Evolutionary conservation across 2,888 invertebrate species (phyloP).

Genomic region (Galeruca laticollis): DNA sequence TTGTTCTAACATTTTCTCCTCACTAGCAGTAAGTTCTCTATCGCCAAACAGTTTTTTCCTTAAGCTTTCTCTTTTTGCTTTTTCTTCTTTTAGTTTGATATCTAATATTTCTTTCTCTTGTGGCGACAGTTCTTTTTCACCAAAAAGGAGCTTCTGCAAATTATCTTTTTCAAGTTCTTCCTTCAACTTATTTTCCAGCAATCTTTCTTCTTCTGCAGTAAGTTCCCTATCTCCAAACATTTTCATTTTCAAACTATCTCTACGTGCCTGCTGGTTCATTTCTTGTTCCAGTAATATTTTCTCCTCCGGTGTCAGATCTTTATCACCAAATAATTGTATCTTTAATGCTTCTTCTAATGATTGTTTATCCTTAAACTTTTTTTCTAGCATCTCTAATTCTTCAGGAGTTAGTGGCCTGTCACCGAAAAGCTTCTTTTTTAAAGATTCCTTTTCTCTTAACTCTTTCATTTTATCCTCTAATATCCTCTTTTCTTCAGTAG

Average conservation of each 20-base stretch:
- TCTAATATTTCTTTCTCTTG: slow-evolving; percentile 8
- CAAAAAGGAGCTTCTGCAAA: background rate
- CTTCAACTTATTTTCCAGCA: slow-evolving; percentile 6
- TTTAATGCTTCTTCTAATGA: too few species aligned
- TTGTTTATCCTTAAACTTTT: background rate
- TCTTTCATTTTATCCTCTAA: slow-evolving; percentile 1
- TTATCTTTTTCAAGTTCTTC: background rate
- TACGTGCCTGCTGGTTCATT: background rate
- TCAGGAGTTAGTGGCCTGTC: background rate
- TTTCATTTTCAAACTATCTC: background rate
- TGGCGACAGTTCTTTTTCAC: background rate
- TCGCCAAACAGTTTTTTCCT: background rate
- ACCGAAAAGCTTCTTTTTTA: background rate
- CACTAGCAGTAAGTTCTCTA: background rate
- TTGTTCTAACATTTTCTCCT: background rate
- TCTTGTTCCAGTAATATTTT: slow-evolving; percentile 8
- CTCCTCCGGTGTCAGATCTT: slow-evolving; percentile 14
- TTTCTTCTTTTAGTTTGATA: background rate
- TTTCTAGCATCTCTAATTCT: too few species aligned
- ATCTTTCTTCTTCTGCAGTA: background rate
- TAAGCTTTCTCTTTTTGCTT: background rate
- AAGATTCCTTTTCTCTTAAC: background rate
- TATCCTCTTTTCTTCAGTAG: slow-evolving; percentile 8
- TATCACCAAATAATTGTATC: slow-evolving; percentile 13
- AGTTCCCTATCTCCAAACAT: background rate